Evolutionary conservation across 2,888 invertebrate species (phyloP).

Genomic region (Zeuzera pyrina): DNA sequence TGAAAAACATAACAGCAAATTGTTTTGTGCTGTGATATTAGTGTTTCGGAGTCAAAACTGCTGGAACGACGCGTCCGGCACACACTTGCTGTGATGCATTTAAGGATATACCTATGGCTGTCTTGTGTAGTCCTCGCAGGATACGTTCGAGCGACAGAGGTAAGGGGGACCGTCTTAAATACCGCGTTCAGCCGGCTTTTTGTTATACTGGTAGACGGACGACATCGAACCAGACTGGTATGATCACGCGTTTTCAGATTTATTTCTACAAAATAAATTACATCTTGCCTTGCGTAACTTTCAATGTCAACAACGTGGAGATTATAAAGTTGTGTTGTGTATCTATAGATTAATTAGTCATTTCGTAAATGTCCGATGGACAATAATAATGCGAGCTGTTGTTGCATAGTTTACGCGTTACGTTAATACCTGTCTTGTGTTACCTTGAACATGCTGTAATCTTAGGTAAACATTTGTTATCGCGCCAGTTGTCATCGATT

Average conservation of each 20-base stretch:
- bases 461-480: conserved; percentile 65
- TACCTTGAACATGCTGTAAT: conserved; percentile 52
- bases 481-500: conserved; percentile 42
- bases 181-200: conserved; percentile 62
- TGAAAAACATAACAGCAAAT: conserved; percentile 66
- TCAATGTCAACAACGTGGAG: conserved; percentile 59
- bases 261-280: conserved; percentile 25
- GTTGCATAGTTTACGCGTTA: no score
- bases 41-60: conserved; percentile 41
- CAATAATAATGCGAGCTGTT: no score
- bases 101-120: conserved; percentile 83
- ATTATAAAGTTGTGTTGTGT: neutral
- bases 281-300: conserved; percentile 54
- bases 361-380: no score
- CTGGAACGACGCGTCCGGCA: conserved; percentile 51
- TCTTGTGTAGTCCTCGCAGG: conserved; percentile 81
- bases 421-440: conserved; percentile 13
- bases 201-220: conserved; percentile 31
- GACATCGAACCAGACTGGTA: conserved; percentile 20
- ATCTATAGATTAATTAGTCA: neutral
- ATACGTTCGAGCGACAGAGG: conserved; percentile 83
- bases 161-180: conserved; percentile 73
- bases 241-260: no score
- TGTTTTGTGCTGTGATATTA: conserved; percentile 61
- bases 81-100: conserved; percentile 79